These are phyloP conservation scores for Drosophila bipectinata DNA, from an alignment of 1,140 invertebrate species.

Conservation along the genomic window DNA sequence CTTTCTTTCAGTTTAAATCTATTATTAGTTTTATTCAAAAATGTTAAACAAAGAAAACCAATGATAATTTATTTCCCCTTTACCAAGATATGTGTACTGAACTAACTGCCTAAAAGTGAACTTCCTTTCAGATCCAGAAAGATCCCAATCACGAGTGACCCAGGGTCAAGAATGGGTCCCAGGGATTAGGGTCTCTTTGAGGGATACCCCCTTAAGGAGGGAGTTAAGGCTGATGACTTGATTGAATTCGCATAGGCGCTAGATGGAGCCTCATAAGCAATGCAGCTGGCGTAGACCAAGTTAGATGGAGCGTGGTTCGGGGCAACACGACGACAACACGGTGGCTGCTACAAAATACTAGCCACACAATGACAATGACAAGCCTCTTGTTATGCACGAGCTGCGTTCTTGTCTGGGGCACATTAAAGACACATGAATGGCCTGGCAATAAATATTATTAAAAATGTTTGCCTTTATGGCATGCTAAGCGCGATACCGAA, in stretches of 20 bases:
- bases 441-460: conserved; percentile 78
- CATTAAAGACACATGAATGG: conserved; percentile 81
- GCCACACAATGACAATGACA: conserved; percentile 33
- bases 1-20: not conserved
- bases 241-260: conserved; percentile 71
- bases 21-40: not conserved
- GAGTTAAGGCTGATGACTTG: conserved; percentile 55
- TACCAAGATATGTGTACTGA: not conserved
- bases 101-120: not conserved
- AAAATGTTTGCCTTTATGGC: conserved; percentile 77
- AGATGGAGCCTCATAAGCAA: conserved; percentile 57
- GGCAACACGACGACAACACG: conserved; percentile 30
- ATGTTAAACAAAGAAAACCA: not conserved
- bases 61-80: not conserved
- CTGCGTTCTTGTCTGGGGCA: conserved; percentile 80
- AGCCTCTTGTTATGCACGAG: conserved; percentile 77
- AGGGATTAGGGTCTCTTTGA: not conserved
- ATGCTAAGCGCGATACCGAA: conserved; percentile 64
- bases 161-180: not conserved
- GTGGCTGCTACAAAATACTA: not conserved
- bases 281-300: conserved; percentile 69
- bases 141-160: conserved; percentile 22
- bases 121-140: not conserved
- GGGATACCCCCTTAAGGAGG: conserved; percentile 9
- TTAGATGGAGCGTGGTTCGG: conserved; percentile 67